Base-by-base conservation (phyloP, 2,888 invertebrate genomes). In the Dione vanillae region DNA sequence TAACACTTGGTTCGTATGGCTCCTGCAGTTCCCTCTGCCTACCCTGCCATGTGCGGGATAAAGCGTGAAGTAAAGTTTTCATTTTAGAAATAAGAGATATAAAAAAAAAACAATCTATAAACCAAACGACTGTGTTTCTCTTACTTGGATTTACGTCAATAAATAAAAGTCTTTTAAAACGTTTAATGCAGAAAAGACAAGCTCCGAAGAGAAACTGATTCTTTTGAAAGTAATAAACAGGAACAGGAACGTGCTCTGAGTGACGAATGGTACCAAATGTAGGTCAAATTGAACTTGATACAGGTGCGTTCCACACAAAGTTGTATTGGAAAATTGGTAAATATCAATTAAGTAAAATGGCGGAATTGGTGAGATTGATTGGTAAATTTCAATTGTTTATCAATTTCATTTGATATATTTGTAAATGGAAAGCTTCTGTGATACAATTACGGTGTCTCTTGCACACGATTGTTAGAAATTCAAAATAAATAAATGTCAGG, bases 171-270 rank as follows among this genome's bases (percentile, higher is more conserved):
- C 41, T 27, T 43, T 59, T 51, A 37, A 45, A 67, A 51, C 59
- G 59, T 51, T 51, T 16, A 51, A 54, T 14, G 41, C 37, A 37
- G 47, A 45, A 20, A 67, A 59, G 58, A 56, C 47, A 52, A 68
- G 45, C 35, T 37, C 43, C 19, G 59, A 68, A 45, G 47, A 65
- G 56, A 49, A 45, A 65, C 64, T 45, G 69, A 69, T 69, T 65
- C 69, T 69, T 69, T 69, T 64, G 37, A 27, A 69, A 69, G 69
- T 69, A 65, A 65, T 69, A 69, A 69, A 65, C 65, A 37, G 64
- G 56, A 49, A 20, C 12, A 69, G 37, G 54, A 45, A 64, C 62
- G 51, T 67, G 64, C 58, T 35, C 59, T 61, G 51, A 41, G 20
- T 27, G 52, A 54, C 52, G 41, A 68, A 62, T 54, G 43, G 52